Conservation (phyloP, 2,113 vertebrate genomes). For the Triplophysa siluroides region DNA sequence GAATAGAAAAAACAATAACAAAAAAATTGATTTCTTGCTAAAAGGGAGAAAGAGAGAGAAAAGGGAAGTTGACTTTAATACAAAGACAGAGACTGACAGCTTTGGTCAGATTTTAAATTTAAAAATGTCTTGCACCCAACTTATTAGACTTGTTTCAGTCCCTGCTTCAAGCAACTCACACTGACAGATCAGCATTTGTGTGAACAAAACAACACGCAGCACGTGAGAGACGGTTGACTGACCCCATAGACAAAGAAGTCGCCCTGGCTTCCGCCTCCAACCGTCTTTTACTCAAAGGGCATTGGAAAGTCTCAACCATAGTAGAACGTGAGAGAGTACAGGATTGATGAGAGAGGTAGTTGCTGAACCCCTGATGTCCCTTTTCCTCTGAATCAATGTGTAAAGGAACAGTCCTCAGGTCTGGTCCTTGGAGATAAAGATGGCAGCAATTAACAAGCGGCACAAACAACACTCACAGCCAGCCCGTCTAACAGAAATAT, state of each 20-base stretch:
- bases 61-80: constrained; percentile 28
- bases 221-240: constrained; percentile 32
- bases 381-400: constrained; percentile 51
- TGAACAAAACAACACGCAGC: constrained; percentile 43
- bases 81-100: not conserved
- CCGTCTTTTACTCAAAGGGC: constrained; percentile 12
- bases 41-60: constrained; percentile 27
- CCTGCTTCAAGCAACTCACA: constrained; percentile 1
- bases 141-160: constrained; percentile 28
- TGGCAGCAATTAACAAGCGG: constrained; percentile 54
- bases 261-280: constrained; percentile 25
- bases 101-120: no score
- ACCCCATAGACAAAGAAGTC: constrained; percentile 27
- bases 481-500: constrained; percentile 7
- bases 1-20: constrained; percentile 27
- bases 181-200: constrained; percentile 40
- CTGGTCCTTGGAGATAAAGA: constrained; percentile 64
- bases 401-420: constrained; percentile 44
- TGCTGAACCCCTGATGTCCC: constrained; percentile 37
- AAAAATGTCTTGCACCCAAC: constrained; percentile 2
- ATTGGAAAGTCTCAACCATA: constrained; percentile 22
- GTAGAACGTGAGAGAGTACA: constrained; percentile 6
- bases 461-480: constrained; percentile 37
- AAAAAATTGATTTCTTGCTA: constrained; percentile 40
- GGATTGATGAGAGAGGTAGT: constrained; percentile 17